phyloP scores from a whole-genome alignment of 1,140 invertebrate genomes.

The Drosophila repletoides region DNA sequence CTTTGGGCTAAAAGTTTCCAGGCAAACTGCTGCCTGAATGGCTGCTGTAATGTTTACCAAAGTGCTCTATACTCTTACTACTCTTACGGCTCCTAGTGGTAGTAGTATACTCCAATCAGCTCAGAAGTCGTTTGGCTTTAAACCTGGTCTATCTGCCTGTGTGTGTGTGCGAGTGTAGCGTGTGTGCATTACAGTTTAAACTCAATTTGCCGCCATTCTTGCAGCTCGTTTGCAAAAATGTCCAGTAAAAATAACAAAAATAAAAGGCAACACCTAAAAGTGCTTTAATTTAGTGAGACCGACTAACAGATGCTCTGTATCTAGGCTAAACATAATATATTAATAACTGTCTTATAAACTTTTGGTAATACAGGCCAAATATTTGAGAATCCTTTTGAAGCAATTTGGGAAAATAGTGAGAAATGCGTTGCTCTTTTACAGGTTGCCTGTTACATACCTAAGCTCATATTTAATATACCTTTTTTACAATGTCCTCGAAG shows the following conservation, averaged over 20 bases:
- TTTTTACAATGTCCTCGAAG: no score
- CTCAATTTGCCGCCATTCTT: constrained; percentile 24
- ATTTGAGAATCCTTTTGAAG: no score
- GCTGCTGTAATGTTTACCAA: constrained; percentile 31
- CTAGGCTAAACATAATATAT: no score
- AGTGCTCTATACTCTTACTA: constrained; percentile 27
- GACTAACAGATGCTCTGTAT: no score
- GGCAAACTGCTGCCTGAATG: constrained; percentile 11
- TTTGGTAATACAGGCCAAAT: no score
- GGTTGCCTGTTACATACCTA: no score
- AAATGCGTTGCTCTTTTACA: no score
- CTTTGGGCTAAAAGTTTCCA: constrained; percentile 21
- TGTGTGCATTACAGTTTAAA: constrained; percentile 22
- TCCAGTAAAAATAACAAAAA: constrained; percentile 17
- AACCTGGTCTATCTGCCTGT: not conserved
- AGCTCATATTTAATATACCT: no score
- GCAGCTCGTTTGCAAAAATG: constrained; percentile 14
- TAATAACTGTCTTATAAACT: no score
- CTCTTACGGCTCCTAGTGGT: constrained; percentile 5
- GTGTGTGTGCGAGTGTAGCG: not conserved
- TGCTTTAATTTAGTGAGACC: no score
- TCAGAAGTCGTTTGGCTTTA: not conserved
- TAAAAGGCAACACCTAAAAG: constrained; percentile 24
- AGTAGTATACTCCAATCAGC: constrained; percentile 11
- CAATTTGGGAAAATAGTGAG: no score